phyloP scores from a whole-genome alignment of 2,113 vertebrate genomes.

The Chloropsis hardwickii region DNA sequence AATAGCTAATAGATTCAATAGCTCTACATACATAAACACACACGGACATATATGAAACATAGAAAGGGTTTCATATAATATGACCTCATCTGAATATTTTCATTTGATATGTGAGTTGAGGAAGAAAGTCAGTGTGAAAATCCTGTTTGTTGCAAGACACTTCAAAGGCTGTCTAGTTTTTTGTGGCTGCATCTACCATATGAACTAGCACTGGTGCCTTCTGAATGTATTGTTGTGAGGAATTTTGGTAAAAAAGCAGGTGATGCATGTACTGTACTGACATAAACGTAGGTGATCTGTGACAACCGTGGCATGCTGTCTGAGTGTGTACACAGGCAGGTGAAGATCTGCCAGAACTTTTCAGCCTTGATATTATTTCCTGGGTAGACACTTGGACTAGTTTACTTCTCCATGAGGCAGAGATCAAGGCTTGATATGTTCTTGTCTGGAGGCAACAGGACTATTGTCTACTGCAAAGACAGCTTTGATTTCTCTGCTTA shows the following conservation, averaged over 20 bases:
- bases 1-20: background rate
- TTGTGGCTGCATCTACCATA: background rate
- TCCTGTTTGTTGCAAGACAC: background rate
- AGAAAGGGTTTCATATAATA: background rate
- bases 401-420: background rate
- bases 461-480: background rate
- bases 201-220: background rate
- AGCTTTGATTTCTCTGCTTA: background rate
- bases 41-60: fast-evolving
- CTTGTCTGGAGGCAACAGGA: background rate
- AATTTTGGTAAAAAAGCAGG: background rate
- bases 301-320: background rate
- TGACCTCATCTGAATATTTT: background rate
- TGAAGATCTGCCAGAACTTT: background rate
- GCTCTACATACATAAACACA: too few relatives aligned
- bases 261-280: background rate
- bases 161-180: background rate
- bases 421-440: background rate
- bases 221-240: background rate
- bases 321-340: fast-evolving
- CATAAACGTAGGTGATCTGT: background rate
- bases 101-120: background rate
- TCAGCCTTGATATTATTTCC: background rate
- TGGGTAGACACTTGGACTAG: background rate
- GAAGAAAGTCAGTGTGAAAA: background rate